Base-by-base conservation (phyloP, 1,140 invertebrate genomes). In the Drosophila seguyi region DNA sequence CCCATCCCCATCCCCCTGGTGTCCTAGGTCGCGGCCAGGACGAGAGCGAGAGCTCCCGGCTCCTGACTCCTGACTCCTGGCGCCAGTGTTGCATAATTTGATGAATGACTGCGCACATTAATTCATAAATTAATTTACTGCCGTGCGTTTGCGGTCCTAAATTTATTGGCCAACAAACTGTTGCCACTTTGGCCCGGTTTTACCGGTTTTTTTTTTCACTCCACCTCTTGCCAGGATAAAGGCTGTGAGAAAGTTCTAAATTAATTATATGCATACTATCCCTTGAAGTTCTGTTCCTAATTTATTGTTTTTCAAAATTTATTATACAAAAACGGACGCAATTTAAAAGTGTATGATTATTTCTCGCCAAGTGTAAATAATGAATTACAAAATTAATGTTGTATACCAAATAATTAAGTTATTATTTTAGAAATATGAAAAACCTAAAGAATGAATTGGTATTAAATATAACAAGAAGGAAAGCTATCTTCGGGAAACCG, bases 61-160 rank as follows among this genome's bases (percentile, higher is more conserved):
- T 11, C 31, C 31, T 11, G 10, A 0, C 31, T 34, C 31, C 31
- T 11, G 31, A 2, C 31, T 34, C 31, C 14, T 22, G 41, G n/a
- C 45, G 38, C 27, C 27, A 25, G 38, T 56, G 53, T 31, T 65
- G 62, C 66, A 84, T 77, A 81, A 88, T 83, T 90, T 88, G 85
- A 87, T 87, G 84, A 88, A 88, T 88, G 84, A 88, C 73, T 90
- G 81, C 85, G 84, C 84, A 90, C 72, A 88, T 90, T 88, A 88
- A 88, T 88, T 90, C 68, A 84, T 78, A 90, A 88, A 88, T 88
- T 88, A 88, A 88, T 88, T 88, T 75, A 63, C 82, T 90, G 69
- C 59, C 52, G 2, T 81, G 77, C 63, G 52, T 60, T 55, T 84
- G 76, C 53, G 76, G 66, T 53, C 71, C 61, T 65, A 47, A 68